phyloP scores from a whole-genome alignment of 2,797 vertebrate genomes.

The Arnoldichthys spilopterus region DNA sequence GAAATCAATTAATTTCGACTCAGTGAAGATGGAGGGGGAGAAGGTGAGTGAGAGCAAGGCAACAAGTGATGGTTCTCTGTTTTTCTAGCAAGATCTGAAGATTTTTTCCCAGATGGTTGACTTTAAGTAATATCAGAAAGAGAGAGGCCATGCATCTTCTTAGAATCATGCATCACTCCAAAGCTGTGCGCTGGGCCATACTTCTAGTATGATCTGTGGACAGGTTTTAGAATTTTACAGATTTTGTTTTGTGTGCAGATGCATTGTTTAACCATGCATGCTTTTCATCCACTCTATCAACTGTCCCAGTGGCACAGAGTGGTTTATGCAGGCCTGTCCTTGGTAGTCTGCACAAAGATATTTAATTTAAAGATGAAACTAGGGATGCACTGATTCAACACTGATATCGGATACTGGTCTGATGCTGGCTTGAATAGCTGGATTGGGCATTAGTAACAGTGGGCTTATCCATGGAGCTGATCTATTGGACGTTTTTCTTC shows the following conservation, averaged over 20 bases:
- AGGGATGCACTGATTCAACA: no score
- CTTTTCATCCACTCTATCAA: not conserved
- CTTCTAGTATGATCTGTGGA: not conserved
- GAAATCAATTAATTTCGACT: slow-evolving; percentile 40
- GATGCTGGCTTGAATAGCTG: no score
- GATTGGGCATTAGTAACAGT: no score
- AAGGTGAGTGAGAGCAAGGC: slow-evolving; percentile 51
- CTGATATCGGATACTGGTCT: no score
- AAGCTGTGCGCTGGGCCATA: not conserved
- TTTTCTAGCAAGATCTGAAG: not conserved
- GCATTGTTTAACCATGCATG: not conserved
- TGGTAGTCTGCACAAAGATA: not conserved
- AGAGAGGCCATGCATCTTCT: not conserved
- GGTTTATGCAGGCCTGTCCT: not conserved
- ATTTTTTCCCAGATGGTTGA: not conserved
- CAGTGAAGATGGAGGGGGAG: slow-evolving; percentile 58
- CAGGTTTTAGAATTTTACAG: no score
- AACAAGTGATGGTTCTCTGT: not conserved
- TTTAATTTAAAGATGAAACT: not conserved
- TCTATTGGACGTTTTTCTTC: no score
- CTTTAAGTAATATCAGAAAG: not conserved
- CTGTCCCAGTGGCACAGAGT: not conserved
- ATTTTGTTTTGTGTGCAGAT: not conserved
- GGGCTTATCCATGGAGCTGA: no score
- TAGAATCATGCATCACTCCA: no score